Base-by-base conservation (phyloP, 1,140 invertebrate genomes). In the Dysdera silvatica region DNA sequence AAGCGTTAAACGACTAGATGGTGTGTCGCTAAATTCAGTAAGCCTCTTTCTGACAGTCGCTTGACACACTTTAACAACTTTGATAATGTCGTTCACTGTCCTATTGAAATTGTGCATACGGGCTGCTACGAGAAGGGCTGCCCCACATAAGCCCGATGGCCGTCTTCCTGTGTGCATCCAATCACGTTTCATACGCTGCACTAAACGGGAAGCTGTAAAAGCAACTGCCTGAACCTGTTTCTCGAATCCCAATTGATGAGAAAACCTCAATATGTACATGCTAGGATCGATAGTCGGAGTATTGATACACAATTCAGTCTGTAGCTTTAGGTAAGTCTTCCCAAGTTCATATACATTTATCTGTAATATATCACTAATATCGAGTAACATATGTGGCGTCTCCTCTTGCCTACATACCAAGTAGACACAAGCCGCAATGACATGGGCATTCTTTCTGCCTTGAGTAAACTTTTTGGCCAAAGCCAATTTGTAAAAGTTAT, bases 401-500 rank as follows among this genome's bases (percentile, higher is more conserved):
- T 86, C 87, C 78, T 97, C 93, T 23, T 88, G 89, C 63, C 96
- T 81, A 72, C 95, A 98, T 2, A 93, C 95, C 67, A 99, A 91
- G 72, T 99, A 99, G 8, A 99, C 85, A 80, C 95, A 99, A 43
- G 96, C 94, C 57, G 95, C 95, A 74, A 95, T 86, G 61, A 98
- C 93, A 71, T 93, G 88, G n/a, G 83, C 83, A 69, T 89, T 86
- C 66, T 87, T 91, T 26, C 95, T 79, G 32, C 96, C 96, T 71
- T 91, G 83, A 0, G 95, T 98, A 23, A 98, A 78, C 72, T 93
- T 84, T 66, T 85, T 76, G 49, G 81, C 81, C n/a, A 97, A 75
- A 29, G 94, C 95, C 87, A 98, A 88, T 80, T 95, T 97, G 75
- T 95, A 99, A 77, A 97, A 97, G 72, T 91, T 94, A 67, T 90